phyloP scores from a whole-genome alignment of 2,113 vertebrate genomes.

The Oxyruncus cristatus region DNA sequence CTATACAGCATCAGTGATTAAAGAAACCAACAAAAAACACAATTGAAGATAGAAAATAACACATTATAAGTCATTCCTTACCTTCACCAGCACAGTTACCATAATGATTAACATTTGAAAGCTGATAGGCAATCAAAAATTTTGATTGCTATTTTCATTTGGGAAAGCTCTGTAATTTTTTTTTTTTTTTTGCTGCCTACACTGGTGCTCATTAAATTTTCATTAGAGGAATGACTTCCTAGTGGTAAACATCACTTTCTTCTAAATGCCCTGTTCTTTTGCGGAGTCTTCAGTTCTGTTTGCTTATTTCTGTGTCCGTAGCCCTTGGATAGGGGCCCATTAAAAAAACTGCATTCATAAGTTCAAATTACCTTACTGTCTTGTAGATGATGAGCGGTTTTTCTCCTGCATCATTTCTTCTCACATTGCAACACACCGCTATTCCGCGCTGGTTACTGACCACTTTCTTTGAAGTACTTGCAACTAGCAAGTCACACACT shows the following conservation, averaged over 20 bases:
- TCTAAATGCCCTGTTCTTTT: neutral
- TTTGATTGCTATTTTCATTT: neutral
- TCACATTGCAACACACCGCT: accelerated
- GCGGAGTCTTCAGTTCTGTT: neutral
- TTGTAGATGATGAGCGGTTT: neutral
- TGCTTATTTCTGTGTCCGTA: neutral
- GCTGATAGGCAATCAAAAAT: neutral
- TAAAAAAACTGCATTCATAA: neutral
- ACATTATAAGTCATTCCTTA: neutral
- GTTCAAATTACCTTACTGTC: neutral
- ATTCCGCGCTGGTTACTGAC: neutral
- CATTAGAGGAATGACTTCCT: neutral
- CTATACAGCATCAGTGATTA: neutral
- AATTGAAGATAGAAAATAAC: neutral
- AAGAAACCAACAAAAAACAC: neutral
- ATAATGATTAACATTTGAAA: neutral
- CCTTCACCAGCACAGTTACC: neutral
- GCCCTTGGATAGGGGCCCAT: neutral
- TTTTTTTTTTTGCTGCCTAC: neutral
- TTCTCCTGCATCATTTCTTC: neutral
- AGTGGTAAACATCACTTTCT: neutral
- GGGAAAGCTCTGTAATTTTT: neutral
- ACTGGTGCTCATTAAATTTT: neutral
- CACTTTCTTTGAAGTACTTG: neutral
- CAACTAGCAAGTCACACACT: neutral